Base-by-base conservation (phyloP, 92 coral and sea anemone species). In the Epizoanthus fatuus region DNA sequence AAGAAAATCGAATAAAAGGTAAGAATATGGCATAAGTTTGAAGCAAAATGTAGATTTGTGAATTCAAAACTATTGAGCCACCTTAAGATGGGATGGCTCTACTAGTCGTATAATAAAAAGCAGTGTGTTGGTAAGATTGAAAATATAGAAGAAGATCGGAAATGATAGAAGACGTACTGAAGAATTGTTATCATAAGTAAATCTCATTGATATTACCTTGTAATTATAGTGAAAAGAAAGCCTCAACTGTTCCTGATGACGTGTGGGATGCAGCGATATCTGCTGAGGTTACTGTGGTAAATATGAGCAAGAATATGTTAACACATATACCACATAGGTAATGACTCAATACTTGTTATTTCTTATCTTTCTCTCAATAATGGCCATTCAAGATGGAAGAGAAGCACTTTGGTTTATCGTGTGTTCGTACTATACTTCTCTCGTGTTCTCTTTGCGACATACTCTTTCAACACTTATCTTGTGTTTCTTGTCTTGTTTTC, bases 291-390 rank as follows among this genome's bases (percentile, higher is more conserved):
- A 81, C 86, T 51, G 86, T 86, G 44, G 88, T 96, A 7, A 94
- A 96, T 77, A 70, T 96, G 73, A 93, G 99, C 79, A 96, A 94
- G 77, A 96, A 96, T 74, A 14, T 84, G 37, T 75, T 96, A 86
- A 76, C 75, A 54, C 88, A 84, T 45, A 54, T 96, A 20, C 99
- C 98, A 10, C 74, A 81, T 42, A 89, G 95, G 98, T 94, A 71
- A 66, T 45, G 15, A 6, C 39, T 44, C 20, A 5, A 7, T 9
- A 10, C 5, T 19, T 63, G 38, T 63, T 4, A 35, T 35, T 47
- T 7, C 20, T 6, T 4, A 4, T 12, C 7, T 11, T 7, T 62
- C 37, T 15, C 38, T 22, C 7, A 1, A 9, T 10, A 0, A 9
- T 75, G 58, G 9, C 52, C 11, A 6, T 6, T 47, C 47, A 6